phyloP scores from a whole-genome alignment of 1,140 invertebrate genomes.

The Drosophila kurseongensis region DNA sequence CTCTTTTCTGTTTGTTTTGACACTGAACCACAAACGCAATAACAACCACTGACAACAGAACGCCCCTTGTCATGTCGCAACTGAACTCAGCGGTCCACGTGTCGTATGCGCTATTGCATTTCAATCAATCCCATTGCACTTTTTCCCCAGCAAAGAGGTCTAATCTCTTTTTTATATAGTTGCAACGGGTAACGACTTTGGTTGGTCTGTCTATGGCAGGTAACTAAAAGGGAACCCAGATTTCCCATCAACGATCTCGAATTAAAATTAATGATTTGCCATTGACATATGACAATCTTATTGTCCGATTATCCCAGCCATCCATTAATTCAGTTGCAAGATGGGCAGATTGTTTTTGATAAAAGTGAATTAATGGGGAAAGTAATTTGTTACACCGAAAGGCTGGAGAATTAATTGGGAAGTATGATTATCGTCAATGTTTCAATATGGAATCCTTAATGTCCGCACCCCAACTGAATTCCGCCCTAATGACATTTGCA shows the following conservation, averaged over 20 bases:
- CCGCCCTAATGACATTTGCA: slow-evolving; percentile 51
- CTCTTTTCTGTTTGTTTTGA: slow-evolving; percentile 48
- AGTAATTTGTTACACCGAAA: slow-evolving; percentile 12
- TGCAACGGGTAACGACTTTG: slow-evolving; percentile 13
- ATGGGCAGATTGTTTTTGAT: neutral
- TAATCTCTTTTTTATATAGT: slow-evolving; percentile 42
- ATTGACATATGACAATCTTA: slow-evolving; percentile 21
- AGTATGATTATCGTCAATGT: slow-evolving; percentile 11
- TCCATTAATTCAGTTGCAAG: slow-evolving; percentile 49
- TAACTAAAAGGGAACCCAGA: slow-evolving; percentile 21
- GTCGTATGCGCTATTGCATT: slow-evolving; percentile 55
- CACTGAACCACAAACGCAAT: slow-evolving; percentile 45
- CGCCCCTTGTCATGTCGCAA: slow-evolving; percentile 16
- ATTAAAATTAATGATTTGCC: slow-evolving; percentile 45
- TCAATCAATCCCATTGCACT: slow-evolving; percentile 33
- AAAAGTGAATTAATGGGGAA: slow-evolving; percentile 9
- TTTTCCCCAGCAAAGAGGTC: slow-evolving; percentile 14
- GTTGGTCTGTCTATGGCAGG: neutral
- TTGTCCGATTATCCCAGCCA: slow-evolving; percentile 17
- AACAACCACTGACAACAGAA: slow-evolving; percentile 23
- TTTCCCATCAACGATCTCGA: slow-evolving; percentile 21
- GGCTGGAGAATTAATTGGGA: slow-evolving; percentile 18
- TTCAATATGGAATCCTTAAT: neutral
- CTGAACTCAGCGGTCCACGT: slow-evolving; percentile 19
- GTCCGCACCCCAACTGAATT: neutral